phyloP scores from a whole-genome alignment of 2,888 invertebrate species.

The Epistrophe eligans region DNA sequence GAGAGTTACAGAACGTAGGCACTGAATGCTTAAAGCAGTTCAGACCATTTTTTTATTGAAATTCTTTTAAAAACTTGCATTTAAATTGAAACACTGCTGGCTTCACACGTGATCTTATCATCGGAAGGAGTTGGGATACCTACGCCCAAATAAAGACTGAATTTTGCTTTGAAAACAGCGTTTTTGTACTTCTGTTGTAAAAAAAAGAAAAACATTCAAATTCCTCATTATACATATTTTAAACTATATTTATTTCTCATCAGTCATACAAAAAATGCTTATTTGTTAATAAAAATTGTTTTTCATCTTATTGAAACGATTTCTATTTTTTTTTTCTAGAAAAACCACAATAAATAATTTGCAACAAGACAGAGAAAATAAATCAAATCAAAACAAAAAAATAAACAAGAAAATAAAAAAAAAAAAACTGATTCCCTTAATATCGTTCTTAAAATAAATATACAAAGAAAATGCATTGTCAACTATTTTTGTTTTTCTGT shows the following conservation, averaged over 20 bases:
- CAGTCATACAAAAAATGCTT: slow-evolving; percentile 65
- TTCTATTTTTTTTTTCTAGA: background rate
- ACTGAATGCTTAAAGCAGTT: too few species aligned
- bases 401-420: background rate
- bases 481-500: slow-evolving; percentile 52
- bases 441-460: slow-evolving; percentile 24
- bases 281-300: slow-evolving; percentile 24
- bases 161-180: too few species aligned
- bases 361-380: slow-evolving; percentile 7
- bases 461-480: slow-evolving; percentile 41
- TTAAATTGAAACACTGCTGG: too few species aligned
- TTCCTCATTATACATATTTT: slow-evolving; percentile 30
- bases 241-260: slow-evolving; percentile 63
- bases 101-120: too few species aligned
- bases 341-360: slow-evolving; percentile 30
- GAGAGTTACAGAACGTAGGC: too few species aligned
- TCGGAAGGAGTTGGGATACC: too few species aligned
- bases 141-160: too few species aligned
- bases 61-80: too few species aligned
- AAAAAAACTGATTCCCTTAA: slow-evolving; percentile 24
- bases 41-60: too few species aligned
- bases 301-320: slow-evolving; percentile 32
- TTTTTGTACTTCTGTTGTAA: background rate
- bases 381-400: background rate
- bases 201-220: background rate